Conservation (phyloP, 2,888 invertebrate genomes). For the Drosophila merina region DNA sequence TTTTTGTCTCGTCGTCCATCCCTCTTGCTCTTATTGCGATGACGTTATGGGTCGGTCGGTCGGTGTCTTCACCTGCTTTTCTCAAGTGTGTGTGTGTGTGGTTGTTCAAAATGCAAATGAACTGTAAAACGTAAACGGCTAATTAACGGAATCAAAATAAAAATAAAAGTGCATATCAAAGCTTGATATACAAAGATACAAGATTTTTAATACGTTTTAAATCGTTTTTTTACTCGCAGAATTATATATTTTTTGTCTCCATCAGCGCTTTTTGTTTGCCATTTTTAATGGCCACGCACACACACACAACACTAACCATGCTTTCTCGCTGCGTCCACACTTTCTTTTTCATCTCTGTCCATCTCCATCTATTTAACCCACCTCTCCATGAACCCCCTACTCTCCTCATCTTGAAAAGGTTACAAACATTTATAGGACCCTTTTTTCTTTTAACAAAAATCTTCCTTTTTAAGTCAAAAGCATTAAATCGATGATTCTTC, state of each 20-base stretch:
- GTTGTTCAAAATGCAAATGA: conserved; percentile 59
- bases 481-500: no score
- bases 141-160: conserved; percentile 68
- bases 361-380: conserved; percentile 65
- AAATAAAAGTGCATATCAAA: conserved; percentile 34
- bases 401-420: conserved; percentile 21
- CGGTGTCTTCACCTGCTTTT: conserved; percentile 46
- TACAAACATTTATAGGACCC: not conserved
- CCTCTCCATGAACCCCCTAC: conserved; percentile 22
- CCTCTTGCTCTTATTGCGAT: conserved; percentile 32
- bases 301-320: conserved; percentile 21
- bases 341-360: conserved; percentile 73
- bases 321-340: conserved; percentile 59
- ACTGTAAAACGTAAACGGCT: conserved; percentile 42
- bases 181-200: conserved; percentile 18
- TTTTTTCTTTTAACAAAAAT: no score
- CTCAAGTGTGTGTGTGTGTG: conserved; percentile 20
- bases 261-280: conserved; percentile 57
- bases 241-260: conserved; percentile 41
- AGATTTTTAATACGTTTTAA: conserved; percentile 27
- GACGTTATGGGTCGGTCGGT: conserved; percentile 22
- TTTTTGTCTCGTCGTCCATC: conserved; percentile 24
- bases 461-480: no score
- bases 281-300: conserved; percentile 64
- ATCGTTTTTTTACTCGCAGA: conserved; percentile 42